Evolutionary conservation across 2,888 invertebrate species (phyloP).

Genomic region (Ditula angustiorana): DNA sequence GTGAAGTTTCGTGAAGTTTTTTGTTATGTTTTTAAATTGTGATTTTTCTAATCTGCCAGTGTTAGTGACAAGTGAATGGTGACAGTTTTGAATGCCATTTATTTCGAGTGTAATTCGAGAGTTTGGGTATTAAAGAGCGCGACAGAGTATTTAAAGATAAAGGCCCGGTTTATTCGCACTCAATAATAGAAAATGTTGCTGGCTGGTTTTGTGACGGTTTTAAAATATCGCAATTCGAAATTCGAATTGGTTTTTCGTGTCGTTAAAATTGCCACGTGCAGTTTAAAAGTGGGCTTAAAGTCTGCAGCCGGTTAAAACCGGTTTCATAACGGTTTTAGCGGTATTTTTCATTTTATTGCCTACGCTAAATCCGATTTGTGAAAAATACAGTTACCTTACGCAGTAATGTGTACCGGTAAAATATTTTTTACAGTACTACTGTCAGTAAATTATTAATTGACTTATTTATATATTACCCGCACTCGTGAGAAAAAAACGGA

Average conservation of each 20-base stretch:
- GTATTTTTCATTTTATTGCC: too few relatives aligned
- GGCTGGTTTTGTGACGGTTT: constrained; percentile 18
- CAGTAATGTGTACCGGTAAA: too few relatives aligned
- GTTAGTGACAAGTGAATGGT: constrained; percentile 34
- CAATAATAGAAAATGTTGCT: constrained; percentile 17
- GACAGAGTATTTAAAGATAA: constrained; percentile 25
- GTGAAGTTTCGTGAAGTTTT: constrained; percentile 43
- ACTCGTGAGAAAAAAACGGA: too few relatives aligned
- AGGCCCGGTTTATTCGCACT: constrained; percentile 22
- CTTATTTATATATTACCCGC: too few relatives aligned
- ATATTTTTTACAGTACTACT: too few relatives aligned
- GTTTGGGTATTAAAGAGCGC: constrained; percentile 7
- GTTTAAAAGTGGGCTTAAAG: too few relatives aligned
- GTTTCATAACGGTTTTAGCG: too few relatives aligned
- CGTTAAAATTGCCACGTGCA: neutral
- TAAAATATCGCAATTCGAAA: neutral
- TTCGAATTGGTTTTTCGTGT: neutral
- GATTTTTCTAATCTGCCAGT: constrained; percentile 34
- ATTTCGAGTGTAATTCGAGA: constrained; percentile 20
- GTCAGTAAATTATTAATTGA: too few relatives aligned
- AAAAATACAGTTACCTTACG: too few relatives aligned
- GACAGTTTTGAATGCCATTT: constrained; percentile 23
- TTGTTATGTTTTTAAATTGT: constrained; percentile 30
- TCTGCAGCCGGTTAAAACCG: too few relatives aligned
- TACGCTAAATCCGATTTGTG: too few relatives aligned